Evolutionary conservation across 2,113 vertebrate species (phyloP), one percentile per base, ranked within the genome.

Genomic region (Pelmatolapia mariae): DNA sequence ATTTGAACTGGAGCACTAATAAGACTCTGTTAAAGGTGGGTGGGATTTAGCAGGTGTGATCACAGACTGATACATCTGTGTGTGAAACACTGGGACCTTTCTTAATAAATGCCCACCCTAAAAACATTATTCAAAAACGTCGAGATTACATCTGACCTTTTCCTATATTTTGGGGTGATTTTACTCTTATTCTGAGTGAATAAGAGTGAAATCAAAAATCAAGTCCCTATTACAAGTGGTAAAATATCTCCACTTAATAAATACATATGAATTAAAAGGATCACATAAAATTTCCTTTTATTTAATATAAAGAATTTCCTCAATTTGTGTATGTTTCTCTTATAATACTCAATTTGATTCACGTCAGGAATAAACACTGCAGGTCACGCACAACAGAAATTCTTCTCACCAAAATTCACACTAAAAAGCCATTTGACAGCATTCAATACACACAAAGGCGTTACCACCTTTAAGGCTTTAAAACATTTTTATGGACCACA

Each of bases 11-110:
- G 45, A 50, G 47, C 24, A 85, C 47, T 89, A 89, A 90, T 92
- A 93, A 91, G 93, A 87, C 47, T 78, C n/a, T 53, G 57, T 81
- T 86, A 91, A 90, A 83, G 50, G 54, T 24, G 26, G 40, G 12
- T 87, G 89, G 90, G 90, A 92, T 86, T 95, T 87, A 94, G 47
- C 66, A 95, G 93, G 92, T 94, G 93, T 82, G 89, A 87, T 82
- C 38, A 61, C 63, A 87, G 80, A 87, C 85, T 57, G 29, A 29
- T 84, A 86, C 61, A 1, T 4, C 73, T 82, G 36, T 85, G 57
- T 68, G 81, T 85, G 76, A 90, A 91, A 89, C 92, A 89, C 78
- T 79, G n/a, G 78, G 59, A 63, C 24, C 78, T 63, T 82, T 90
- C 13, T 66, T 82, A 71, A 90, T 87, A 88, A 84, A 88, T 13